Evolutionary conservation across 2,888 invertebrate genomes (phyloP).

Genomic region (Lithophane ornitopus): DNA sequence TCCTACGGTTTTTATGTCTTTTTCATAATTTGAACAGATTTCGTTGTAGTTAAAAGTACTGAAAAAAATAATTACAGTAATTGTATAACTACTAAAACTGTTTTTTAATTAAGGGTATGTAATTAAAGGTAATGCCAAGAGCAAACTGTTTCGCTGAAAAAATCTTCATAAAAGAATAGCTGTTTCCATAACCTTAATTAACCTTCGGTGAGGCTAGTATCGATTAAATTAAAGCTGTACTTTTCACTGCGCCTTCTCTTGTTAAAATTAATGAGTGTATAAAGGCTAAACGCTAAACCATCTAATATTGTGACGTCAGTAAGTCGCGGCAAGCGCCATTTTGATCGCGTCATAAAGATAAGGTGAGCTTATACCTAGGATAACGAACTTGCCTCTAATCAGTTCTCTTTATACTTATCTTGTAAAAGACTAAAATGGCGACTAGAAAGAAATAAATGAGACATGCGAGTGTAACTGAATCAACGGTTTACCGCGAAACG

Average conservation of each 20-base stretch:
- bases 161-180: background rate
- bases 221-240: constrained; percentile 44
- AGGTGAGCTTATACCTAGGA: constrained; percentile 48
- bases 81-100: background rate
- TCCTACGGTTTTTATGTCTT: background rate
- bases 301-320: constrained; percentile 69
- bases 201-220: constrained; percentile 40
- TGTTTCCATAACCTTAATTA: constrained; percentile 38
- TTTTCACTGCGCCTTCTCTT: constrained; percentile 49
- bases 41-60: background rate
- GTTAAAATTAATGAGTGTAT: constrained; percentile 63
- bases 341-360: constrained; percentile 76
- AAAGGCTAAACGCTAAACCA: constrained; percentile 54
- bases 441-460: constrained; percentile 21
- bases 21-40: background rate
- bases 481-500: background rate
- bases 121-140: background rate
- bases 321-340: constrained; percentile 57
- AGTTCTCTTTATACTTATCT: constrained; percentile 5
- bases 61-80: background rate
- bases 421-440: constrained; percentile 3
- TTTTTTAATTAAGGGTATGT: background rate
- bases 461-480: background rate
- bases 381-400: constrained; percentile 55
- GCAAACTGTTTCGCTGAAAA: background rate